Evolutionary conservation across 2,888 invertebrate genomes (phyloP).

Genomic region (Drosophila engyochracea): DNA sequence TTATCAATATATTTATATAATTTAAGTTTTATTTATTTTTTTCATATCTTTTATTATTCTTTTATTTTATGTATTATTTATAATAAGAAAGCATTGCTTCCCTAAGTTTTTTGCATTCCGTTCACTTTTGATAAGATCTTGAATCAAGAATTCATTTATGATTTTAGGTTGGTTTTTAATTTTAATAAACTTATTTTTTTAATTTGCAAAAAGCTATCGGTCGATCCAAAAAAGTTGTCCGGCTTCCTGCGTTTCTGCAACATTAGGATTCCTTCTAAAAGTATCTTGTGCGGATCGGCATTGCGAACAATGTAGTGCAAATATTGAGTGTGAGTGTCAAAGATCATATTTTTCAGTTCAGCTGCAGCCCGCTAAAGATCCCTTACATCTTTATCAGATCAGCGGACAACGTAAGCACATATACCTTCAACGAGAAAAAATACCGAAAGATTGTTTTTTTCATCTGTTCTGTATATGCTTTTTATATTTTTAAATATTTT

Average conservation of each 20-base stretch:
- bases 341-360: too few species aligned
- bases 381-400: neutral
- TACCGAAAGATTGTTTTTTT: too few species aligned
- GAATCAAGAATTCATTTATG: neutral
- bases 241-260: neutral
- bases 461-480: too few species aligned
- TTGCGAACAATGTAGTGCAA: neutral
- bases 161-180: neutral
- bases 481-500: neutral
- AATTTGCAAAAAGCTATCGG: neutral
- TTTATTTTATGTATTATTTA: neutral
- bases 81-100: neutral
- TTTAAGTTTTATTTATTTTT: neutral
- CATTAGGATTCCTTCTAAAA: neutral
- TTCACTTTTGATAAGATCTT: neutral
- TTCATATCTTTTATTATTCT: neutral
- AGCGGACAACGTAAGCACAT: neutral
- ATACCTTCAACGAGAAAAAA: neutral
- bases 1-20: neutral
- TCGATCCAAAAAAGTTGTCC: neutral
- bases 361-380: neutral
- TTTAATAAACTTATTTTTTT: neutral
- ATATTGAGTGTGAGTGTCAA: too few species aligned
- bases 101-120: neutral
- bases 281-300: neutral